Evolutionary conservation across 2,113 vertebrate genomes (phyloP).

Genomic region (Syrmaticus mikado): DNA sequence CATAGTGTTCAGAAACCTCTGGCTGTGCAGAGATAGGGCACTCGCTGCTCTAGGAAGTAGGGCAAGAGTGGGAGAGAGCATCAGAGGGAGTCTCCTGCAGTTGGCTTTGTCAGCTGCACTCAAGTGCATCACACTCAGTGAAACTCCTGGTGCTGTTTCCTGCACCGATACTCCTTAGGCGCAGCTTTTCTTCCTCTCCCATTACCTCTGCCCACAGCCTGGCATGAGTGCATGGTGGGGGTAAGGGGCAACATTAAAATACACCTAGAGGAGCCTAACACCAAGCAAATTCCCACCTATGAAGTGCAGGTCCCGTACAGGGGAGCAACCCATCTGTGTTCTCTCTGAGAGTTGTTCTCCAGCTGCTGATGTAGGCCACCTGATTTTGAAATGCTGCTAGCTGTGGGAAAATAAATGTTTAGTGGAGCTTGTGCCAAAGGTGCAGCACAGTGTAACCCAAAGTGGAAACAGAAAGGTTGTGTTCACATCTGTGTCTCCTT

Average conservation of each 20-base stretch:
- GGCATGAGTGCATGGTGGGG: rapidly evolving
- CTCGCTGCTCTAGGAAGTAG: constrained; percentile 39
- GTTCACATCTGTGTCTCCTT: not conserved
- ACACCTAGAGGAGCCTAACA: not conserved
- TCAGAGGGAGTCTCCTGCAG: not conserved
- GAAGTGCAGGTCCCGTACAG: no score
- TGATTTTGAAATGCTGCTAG: not conserved
- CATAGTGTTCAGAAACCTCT: not conserved
- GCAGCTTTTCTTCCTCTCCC: not conserved
- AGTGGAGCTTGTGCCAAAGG: not conserved
- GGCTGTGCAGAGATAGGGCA: constrained; percentile 49
- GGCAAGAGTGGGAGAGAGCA: constrained; percentile 13
- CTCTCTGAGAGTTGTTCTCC: not conserved
- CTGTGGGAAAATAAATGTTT: not conserved
- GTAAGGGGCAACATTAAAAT: not conserved
- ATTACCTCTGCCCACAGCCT: not conserved
- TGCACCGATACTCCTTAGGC: not conserved
- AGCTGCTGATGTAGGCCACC: not conserved
- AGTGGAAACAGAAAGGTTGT: not conserved
- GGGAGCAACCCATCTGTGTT: not conserved
- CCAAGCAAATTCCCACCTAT: not conserved
- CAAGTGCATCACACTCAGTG: constrained; percentile 15
- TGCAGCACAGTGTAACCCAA: not conserved
- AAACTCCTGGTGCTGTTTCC: not conserved
- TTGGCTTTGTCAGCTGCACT: constrained; percentile 21